phyloP scores from a whole-genome alignment of 2,113 vertebrate genomes.

The Dascyllus trimaculatus region DNA sequence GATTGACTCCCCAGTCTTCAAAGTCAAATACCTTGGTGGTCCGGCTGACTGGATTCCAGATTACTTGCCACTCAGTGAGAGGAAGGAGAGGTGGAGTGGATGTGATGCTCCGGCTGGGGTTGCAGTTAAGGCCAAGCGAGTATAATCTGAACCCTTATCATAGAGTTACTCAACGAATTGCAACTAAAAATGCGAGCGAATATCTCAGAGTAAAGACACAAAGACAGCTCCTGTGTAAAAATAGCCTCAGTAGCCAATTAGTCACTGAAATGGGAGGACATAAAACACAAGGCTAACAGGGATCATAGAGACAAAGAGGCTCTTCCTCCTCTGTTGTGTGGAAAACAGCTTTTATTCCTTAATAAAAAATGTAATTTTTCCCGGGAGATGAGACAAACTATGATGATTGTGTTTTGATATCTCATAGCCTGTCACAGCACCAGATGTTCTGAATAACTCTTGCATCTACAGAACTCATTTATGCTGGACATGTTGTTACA shows the following conservation, averaged over 20 bases:
- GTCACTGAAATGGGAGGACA: not conserved
- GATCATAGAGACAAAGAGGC: too few species aligned
- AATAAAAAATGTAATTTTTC: too few species aligned
- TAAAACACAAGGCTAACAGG: too few species aligned
- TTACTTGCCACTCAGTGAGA: slow-evolving; percentile 45
- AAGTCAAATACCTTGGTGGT: slow-evolving; percentile 43
- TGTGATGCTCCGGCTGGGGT: not conserved
- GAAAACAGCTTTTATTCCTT: too few species aligned
- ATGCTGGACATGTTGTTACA: not conserved
- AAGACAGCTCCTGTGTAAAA: not conserved
- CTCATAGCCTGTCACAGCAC: too few species aligned
- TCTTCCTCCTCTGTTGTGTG: too few species aligned
- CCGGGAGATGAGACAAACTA: too few species aligned
- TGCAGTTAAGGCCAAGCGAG: not conserved
- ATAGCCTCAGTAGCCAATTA: slow-evolving; percentile 20
- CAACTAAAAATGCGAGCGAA: not conserved
- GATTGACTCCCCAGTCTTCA: slow-evolving; percentile 40
- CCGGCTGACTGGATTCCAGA: slow-evolving; percentile 29
- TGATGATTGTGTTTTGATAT: too few species aligned
- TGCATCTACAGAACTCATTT: slow-evolving; percentile 13
- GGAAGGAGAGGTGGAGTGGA: slow-evolving; percentile 25
- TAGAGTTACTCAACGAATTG: not conserved
- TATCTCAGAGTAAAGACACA: not conserved
- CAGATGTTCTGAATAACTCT: too few species aligned
- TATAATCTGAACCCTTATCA: slow-evolving; percentile 20